Evolutionary conservation across 2,888 invertebrate genomes (phyloP).

Genomic region (Aphidius colemani): DNA sequence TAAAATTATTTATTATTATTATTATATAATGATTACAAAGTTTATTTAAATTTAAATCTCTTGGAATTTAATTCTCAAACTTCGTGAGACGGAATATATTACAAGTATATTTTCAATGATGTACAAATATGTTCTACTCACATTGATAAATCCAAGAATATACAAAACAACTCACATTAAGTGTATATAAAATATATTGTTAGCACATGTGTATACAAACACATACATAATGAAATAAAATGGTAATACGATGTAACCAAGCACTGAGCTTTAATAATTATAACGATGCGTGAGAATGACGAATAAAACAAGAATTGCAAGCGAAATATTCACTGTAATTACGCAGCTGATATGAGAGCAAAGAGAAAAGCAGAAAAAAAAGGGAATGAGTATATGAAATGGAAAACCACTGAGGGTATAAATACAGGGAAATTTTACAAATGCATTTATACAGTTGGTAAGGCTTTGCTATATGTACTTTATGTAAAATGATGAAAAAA

Average conservation of each 20-base stretch:
- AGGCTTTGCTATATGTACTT: not conserved
- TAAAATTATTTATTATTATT: no score
- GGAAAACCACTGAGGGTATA: slow-evolving; percentile 33
- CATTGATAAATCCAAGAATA: not conserved
- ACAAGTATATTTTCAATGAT: no score
- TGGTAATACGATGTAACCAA: slow-evolving; percentile 18
- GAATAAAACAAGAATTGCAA: not conserved
- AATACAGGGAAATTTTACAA: slow-evolving; percentile 34
- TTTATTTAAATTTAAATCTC: no score
- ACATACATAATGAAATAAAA: not conserved
- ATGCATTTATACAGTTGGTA: slow-evolving; percentile 27
- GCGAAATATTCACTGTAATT: slow-evolving; percentile 36
- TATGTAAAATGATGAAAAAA: no score
- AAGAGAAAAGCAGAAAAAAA: not conserved
- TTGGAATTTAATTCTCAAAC: no score
- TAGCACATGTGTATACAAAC: not conserved
- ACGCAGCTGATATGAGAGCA: slow-evolving; percentile 8
- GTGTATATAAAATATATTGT: not conserved
- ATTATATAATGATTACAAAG: no score
- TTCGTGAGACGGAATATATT: no score
- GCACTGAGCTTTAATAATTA: slow-evolving; percentile 24
- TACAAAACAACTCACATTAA: not conserved
- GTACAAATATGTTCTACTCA: no score
- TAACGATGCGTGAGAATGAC: slow-evolving; percentile 29
- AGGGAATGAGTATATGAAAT: slow-evolving; percentile 14